Base-by-base conservation (phyloP, 2,113 vertebrate species). In the Rhea americana region DNA sequence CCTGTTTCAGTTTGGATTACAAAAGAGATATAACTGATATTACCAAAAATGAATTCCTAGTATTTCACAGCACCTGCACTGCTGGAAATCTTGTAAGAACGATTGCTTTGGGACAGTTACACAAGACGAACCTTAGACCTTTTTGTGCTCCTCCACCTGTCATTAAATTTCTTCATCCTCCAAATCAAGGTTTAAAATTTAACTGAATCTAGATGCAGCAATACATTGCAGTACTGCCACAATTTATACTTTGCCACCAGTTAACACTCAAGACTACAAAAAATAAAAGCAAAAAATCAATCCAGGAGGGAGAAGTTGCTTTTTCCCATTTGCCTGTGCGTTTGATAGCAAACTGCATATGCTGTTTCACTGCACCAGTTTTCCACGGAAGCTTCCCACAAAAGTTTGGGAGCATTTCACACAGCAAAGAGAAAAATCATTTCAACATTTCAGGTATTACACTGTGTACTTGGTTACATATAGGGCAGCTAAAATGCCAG, bases 131-230 rank as follows among this genome's bases (percentile, higher is more conserved):
- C 93, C 83, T 95, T 93, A 15, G 62, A 93, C 93, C 73, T 66
- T 43, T 9, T 9, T 19, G 14, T 5, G 32, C 48, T 72, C 80
- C 78, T 24, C 43, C 48, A 61, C 16, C 61, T 39, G 3, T n/a
- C 70, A 15, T 41, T 35, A 79, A 76, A 63, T 35, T 18, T 56
- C 75, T 39, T 58, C 43, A 43, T 56, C 51, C 56, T 56, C 20
- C 65, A 28, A 48, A 20, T 3, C 21, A 24, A n/a, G 30, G 90
- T 43, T 96, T 95, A 95, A 93, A 91, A 24, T 78, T 88, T 86
- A 94, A 94, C 55, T 47, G 72, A 4, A 22, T 4, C 10, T 76
- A 61, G 55, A 2, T 1, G 28, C 2, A 26, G 63, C 76, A 45
- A 85, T 71, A 80, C 61, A 9, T 3, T 7, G 75, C 11, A 50